Evolutionary conservation across 2,888 invertebrate species (phyloP).

Genomic region (Macrosiphum euphorbiae): DNA sequence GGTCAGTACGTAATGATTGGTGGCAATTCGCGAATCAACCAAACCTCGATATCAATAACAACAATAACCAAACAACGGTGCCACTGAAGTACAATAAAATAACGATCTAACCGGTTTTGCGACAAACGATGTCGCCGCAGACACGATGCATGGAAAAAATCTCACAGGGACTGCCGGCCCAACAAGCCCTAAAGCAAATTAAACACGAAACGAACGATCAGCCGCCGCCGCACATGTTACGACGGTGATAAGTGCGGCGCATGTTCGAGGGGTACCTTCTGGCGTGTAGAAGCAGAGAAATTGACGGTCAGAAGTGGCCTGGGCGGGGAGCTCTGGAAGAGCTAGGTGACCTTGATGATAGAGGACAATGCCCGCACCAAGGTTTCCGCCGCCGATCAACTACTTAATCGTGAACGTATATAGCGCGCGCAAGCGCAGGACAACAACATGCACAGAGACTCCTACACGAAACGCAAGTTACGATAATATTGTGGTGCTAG

Average conservation of each 20-base stretch:
- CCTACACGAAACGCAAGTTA: constrained; percentile 44
- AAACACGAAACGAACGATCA: background rate
- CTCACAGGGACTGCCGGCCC: background rate
- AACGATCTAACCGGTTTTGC: constrained; percentile 25
- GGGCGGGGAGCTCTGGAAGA: constrained; percentile 69
- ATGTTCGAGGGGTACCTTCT: background rate
- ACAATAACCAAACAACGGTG: background rate
- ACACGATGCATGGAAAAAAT: background rate
- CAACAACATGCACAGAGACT: background rate
- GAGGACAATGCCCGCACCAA: constrained; percentile 62
- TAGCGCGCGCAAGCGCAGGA: constrained; percentile 8
- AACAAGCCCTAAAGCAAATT: background rate
- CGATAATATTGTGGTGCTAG: background rate
- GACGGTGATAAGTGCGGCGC: background rate
- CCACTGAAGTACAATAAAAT: background rate
- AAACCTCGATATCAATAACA: background rate
- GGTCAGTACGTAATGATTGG: background rate
- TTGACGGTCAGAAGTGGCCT: constrained; percentile 69
- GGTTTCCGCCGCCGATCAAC: constrained; percentile 38
- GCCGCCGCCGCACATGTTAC: background rate
- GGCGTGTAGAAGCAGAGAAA: background rate
- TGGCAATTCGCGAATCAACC: background rate
- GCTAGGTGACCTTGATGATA: constrained; percentile 58
- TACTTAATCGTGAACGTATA: background rate
- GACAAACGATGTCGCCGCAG: background rate